Conservation (phyloP, 2,797 vertebrate species). For the Pogonophryne albipinna region DNA sequence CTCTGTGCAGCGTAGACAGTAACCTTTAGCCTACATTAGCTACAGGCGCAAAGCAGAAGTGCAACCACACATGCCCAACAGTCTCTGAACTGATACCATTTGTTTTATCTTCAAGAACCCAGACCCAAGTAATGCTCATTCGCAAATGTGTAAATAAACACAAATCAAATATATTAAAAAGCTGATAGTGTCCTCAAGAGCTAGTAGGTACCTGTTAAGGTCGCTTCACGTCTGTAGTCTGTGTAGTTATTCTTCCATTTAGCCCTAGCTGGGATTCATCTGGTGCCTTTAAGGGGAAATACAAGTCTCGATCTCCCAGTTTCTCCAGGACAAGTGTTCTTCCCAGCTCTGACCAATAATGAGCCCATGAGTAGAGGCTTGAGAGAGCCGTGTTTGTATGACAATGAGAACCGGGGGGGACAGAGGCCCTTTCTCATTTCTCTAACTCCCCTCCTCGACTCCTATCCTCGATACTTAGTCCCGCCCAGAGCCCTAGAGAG, state of each 20-base stretch:
- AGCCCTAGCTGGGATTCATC: conserved; percentile 44
- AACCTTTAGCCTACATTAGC: conserved; percentile 86
- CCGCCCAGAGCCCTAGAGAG: too few species aligned
- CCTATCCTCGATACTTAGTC: too few species aligned
- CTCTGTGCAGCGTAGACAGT: conserved; percentile 55
- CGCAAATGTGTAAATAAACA: neutral
- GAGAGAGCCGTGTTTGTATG: conserved; percentile 53
- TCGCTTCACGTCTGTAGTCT: conserved; percentile 48
- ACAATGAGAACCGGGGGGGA: conserved; percentile 42
- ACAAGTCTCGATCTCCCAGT: conserved; percentile 37
- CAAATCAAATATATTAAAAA: neutral
- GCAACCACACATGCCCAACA: conserved; percentile 23
- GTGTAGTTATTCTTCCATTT: conserved; percentile 59
- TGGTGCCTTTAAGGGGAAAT: conserved; percentile 35
- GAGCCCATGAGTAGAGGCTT: conserved; percentile 61
- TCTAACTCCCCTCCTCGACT: too few species aligned
- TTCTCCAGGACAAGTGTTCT: conserved; percentile 44
- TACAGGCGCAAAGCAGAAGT: conserved; percentile 35
- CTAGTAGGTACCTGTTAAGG: conserved; percentile 69
- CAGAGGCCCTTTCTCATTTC: too few species aligned
- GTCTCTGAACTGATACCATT: neutral
- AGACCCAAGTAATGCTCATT: conserved; percentile 7
- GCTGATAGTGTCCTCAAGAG: conserved; percentile 3
- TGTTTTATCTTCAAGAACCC: neutral
- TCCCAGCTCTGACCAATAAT: conserved; percentile 48